A percentile compares a stretch with the other conserved stretches of the same genome.
These are phyloP conservation scores for Drosophila multiciliata DNA, from an alignment of 2,888 invertebrate species.

Conservation along the genomic window DNA sequence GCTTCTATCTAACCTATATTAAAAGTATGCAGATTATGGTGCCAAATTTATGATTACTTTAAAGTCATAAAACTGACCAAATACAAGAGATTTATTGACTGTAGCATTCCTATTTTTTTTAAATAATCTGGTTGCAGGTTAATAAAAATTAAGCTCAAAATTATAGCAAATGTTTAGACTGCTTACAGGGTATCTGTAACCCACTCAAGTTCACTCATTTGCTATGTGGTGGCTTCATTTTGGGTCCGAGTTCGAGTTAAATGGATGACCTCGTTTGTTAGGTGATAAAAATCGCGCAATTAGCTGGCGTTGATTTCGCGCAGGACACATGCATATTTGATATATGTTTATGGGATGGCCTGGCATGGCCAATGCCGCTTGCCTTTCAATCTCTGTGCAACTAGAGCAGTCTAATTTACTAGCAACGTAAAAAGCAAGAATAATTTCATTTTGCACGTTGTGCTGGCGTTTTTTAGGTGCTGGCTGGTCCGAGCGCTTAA, in stretches of 20 bases:
- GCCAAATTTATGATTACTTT: background rate
- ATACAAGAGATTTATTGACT: background rate
- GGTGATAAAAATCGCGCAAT: constrained; percentile 75
- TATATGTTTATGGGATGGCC: constrained; percentile 15
- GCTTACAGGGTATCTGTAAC: constrained; percentile 12
- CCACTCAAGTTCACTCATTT: background rate
- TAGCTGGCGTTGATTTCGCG: constrained; percentile 77
- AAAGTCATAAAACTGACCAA: background rate
- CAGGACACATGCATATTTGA: constrained; percentile 72
- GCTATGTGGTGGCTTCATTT: background rate
- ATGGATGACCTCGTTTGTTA: constrained; percentile 65
- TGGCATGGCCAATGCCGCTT: background rate
- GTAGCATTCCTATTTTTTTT: background rate
- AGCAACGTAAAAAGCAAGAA: constrained; percentile 28
- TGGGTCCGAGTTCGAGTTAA: constrained; percentile 2
- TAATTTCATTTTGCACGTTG: constrained; percentile 61
- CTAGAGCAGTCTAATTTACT: constrained; percentile 75
- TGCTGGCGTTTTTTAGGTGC: background rate
- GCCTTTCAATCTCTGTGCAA: constrained; percentile 30
- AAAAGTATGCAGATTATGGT: background rate
- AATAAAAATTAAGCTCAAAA: background rate
- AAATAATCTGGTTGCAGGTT: background rate
- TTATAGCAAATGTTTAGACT: background rate
- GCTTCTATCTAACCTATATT: background rate
- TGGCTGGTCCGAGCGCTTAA: constrained; percentile 66